These are phyloP conservation scores for Carabus problematicus DNA, from an alignment of 2,888 invertebrate genomes.

Conservation along the genomic window DNA sequence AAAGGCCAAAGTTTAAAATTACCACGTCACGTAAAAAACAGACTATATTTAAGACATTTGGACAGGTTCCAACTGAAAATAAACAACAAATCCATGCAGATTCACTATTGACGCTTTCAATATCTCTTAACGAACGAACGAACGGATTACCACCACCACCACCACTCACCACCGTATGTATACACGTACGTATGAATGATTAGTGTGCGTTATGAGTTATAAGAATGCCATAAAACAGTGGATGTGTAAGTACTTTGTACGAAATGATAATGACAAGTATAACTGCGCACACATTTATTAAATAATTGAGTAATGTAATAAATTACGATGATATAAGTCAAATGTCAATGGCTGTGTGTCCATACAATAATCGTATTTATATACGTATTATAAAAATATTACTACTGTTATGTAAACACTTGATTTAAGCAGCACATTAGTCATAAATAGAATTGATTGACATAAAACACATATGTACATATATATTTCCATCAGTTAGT, in stretches of 20 bases:
- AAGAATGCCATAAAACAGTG: too few species aligned
- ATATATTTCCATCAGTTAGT: too few species aligned
- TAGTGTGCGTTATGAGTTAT: too few species aligned
- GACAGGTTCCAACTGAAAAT: slow-evolving; percentile 22
- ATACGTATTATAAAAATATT: too few species aligned
- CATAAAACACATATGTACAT: slow-evolving; percentile 35
- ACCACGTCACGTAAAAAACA: slow-evolving; percentile 39
- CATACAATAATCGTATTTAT: too few species aligned
- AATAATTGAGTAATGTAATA: background rate
- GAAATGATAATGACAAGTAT: too few species aligned
- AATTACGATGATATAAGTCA: background rate
- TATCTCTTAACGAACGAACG: too few species aligned
- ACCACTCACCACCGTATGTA: too few species aligned
- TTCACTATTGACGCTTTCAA: slow-evolving; percentile 9
- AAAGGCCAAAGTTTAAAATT: slow-evolving; percentile 22
- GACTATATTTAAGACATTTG: slow-evolving; percentile 38
- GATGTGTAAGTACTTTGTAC: too few species aligned
- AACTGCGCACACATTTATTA: too few species aligned
- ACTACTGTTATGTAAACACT: slow-evolving; percentile 8
- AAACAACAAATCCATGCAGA: slow-evolving; percentile 23
- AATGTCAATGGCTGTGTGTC: background rate
- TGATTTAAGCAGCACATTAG: slow-evolving; percentile 18
- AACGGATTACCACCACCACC: too few species aligned
- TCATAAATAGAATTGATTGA: slow-evolving; percentile 18
- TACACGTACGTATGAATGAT: too few species aligned